Percentiles rank a stretch among this genome's conserved stretches.
Conservation (phyloP, 2,888 invertebrate species). For the Acanthosepion pharaonis region DNA sequence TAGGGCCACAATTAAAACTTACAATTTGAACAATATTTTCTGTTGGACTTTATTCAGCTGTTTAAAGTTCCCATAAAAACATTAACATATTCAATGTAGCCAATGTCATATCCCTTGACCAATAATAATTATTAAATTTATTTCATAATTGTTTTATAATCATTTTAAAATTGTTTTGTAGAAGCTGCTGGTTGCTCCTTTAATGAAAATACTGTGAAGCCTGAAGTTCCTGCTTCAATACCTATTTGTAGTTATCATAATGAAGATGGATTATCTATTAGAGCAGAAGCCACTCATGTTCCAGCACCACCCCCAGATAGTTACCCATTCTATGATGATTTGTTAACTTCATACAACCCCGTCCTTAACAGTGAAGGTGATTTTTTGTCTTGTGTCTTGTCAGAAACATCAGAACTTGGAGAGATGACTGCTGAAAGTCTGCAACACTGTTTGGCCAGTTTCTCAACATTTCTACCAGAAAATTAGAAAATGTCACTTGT, state of each 20-base stretch:
- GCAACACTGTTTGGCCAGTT: neutral
- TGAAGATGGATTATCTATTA: neutral
- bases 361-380: neutral
- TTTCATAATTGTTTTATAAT: too few relatives aligned
- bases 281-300: neutral
- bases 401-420: conserved; percentile 11
- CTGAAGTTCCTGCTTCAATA: neutral
- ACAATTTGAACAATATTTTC: too few relatives aligned
- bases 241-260: neutral
- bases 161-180: neutral
- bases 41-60: too few relatives aligned
- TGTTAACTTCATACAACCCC: too few relatives aligned
- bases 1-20: too few relatives aligned
- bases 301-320: too few relatives aligned
- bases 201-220: neutral
- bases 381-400: neutral
- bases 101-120: too few relatives aligned
- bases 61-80: too few relatives aligned
- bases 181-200: conserved; percentile 16
- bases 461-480: neutral
- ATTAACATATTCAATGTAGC: too few relatives aligned
- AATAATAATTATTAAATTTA: too few relatives aligned
- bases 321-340: too few relatives aligned
- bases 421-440: conserved; percentile 33
- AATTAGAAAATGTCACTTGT: neutral